Percentiles rank a stretch among this genome's conserved stretches.
Conservation (phyloP, 2,113 vertebrate species). For the Eclectus roratus region DNA sequence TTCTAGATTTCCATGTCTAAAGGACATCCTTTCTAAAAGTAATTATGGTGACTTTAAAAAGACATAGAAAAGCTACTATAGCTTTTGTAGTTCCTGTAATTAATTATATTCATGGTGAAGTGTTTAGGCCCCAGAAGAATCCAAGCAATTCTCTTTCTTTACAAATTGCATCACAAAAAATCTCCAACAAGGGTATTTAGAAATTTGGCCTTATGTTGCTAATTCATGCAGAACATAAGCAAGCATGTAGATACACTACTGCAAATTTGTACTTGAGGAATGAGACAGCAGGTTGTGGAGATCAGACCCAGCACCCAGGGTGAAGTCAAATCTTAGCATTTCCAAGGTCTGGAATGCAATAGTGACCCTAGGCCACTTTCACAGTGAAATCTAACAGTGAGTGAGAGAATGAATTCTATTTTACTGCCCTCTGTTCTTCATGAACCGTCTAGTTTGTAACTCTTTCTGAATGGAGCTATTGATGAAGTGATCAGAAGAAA, state of each 20-base stretch:
- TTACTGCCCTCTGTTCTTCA: neutral
- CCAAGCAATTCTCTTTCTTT: neutral
- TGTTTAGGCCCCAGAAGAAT: neutral
- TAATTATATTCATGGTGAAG: neutral
- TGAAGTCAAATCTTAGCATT: neutral
- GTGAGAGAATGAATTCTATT: neutral
- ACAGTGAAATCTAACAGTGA: neutral
- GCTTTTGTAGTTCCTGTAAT: neutral
- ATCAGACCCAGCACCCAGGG: neutral
- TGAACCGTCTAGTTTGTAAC: neutral
- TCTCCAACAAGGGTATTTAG: neutral
- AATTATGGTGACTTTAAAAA: neutral
- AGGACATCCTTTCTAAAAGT: neutral
- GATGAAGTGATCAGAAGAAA: neutral
- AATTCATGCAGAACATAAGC: neutral
- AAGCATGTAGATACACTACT: neutral
- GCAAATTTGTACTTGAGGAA: neutral
- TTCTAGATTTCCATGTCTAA: neutral
- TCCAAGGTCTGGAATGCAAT: neutral
- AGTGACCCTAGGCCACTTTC: neutral
- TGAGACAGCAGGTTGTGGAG: neutral
- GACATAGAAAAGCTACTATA: neutral
- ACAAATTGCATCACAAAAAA: neutral
- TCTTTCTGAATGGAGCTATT: neutral
- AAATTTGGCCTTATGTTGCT: neutral